Evolutionary conservation across 2,113 vertebrate species (phyloP), one percentile per base, ranked within the genome.

Genomic region (Hypocryptadius cinnamomeus): DNA sequence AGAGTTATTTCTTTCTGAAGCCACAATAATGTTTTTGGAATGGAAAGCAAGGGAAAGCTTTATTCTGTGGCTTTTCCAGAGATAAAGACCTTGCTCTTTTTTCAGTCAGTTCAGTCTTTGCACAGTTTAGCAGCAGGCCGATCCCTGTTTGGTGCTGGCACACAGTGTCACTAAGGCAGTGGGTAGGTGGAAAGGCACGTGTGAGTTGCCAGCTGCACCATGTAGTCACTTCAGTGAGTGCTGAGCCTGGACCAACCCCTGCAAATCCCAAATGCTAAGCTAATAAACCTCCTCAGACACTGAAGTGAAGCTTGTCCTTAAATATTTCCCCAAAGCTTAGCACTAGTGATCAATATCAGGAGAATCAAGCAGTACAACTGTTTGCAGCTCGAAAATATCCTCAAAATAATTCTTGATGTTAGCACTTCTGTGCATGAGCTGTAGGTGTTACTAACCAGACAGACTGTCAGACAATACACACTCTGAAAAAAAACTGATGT

Each of bases 371-470:
- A 4, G 27, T 59, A 28, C 40, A 73, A 72, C 50, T 92, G 76
- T 45, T 92, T 45, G 37, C 78, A 85, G 71, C 21, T 74, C 85
- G 63, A 68, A 91, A 65, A 87, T 56, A 59, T 14, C 73, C 70
- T 66, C 40, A 65, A 42, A 89, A 64, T 76, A 87, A 69, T 90
- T 71, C 45, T 81, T 68, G 57, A 31, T 82, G 56, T 50, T 81
- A 54, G 28, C 70, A 40, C 73, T 82, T 87, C 33, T 22, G 13
- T 85, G 74, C 30, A 2, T 47, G 76, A 85, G 88, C 73, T 63
- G 47, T 68, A 79, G 79, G 79, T 86, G 84, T 93, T 91, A 71
- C 80, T 73, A 80, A 66, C 60, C 70, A 73, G 73, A 85, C 61
- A 31, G 74, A 2, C 71, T 83, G 79, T 60, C 82, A 91, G 79